Base-by-base conservation (phyloP, 2,113 vertebrate genomes). In the Sander vitreus region DNA sequence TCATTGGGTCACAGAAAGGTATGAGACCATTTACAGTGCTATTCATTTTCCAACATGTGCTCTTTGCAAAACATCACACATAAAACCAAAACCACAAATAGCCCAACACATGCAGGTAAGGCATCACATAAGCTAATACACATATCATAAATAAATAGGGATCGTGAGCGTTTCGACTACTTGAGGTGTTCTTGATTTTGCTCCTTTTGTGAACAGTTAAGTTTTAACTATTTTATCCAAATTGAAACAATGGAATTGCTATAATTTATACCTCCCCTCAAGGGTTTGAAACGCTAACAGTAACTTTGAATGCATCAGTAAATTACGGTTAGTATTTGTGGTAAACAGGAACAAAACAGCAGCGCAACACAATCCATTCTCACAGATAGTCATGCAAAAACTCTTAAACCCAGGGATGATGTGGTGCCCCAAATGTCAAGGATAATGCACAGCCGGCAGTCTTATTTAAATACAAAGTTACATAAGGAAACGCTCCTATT, bases 361-460 rank as follows among this genome's bases (percentile, higher is more conserved):
- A 64, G 16, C 63, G 63, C 70, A 81, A 62, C 23, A 84, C 47
- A 71, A 71, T 57, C 53, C 64, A 77, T 64, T 66, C 47, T 70
- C 54, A 80, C 54, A 57, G 27, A 81, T 47, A 71, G 18, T 72
- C 83, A 73, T 89, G 87, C 85, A 85, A 54, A 47, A 72, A n/a
- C 23, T 72, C 25, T 71, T 25, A 63, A 48, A 67, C 23, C 14
- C 53, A 82, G 30, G 67, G 39, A 74, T 79, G 81, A 79, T 75
- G 81, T 86, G 71, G 78, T 8, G 53, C 59, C 16, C 64, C 57
- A 18, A 62, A 19, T 21, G 19, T 62, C 21, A 70, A 65, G 25
- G n/a, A 63, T 47, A 68, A 63, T 48, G 30, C 60, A 62, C 51
- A 23, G 45, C n/a, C n/a, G 45, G 12, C n/a, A 33, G 16, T 60